Evolutionary conservation across 2,113 vertebrate species (phyloP).

Genomic region (Pedetes capensis): DNA sequence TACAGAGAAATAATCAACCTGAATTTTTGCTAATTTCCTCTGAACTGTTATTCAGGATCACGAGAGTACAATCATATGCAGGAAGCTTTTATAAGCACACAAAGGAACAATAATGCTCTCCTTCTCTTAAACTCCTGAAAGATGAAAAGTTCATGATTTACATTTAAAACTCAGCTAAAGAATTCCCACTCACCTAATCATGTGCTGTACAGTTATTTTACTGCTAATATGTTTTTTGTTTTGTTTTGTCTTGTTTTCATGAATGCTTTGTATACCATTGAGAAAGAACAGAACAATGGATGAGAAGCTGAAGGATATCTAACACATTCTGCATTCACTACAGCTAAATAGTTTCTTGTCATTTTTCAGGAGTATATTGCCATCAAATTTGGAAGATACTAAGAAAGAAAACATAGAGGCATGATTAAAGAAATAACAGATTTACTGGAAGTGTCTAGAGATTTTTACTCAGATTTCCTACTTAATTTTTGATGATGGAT

Average conservation of each 20-base stretch:
- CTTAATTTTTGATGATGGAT: slow-evolving; percentile 64
- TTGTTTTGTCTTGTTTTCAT: neutral
- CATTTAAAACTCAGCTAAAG: neutral
- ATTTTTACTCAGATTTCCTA: slow-evolving; percentile 53
- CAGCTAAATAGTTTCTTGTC: slow-evolving; percentile 4
- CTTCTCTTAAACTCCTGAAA: neutral
- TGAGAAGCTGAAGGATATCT: neutral
- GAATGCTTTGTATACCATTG: neutral
- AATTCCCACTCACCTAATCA: neutral
- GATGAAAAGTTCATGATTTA: neutral
- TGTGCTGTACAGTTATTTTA: neutral
- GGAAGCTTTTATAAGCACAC: neutral
- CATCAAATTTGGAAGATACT: slow-evolving; percentile 29
- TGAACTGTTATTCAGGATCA: neutral
- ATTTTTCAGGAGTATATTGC: neutral
- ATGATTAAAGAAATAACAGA: slow-evolving; percentile 31
- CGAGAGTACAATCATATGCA: neutral
- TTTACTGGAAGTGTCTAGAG: slow-evolving; percentile 50
- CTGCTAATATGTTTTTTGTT: neutral
- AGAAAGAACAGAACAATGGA: neutral
- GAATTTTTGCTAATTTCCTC: slow-evolving; percentile 4
- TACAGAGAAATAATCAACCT: neutral
- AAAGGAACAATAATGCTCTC: neutral
- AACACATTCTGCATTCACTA: neutral
- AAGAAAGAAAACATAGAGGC: slow-evolving; percentile 5